These are phyloP conservation scores for Metaphire vulgaris DNA, from an alignment of 1,140 invertebrate genomes.

Conservation along the genomic window DNA sequence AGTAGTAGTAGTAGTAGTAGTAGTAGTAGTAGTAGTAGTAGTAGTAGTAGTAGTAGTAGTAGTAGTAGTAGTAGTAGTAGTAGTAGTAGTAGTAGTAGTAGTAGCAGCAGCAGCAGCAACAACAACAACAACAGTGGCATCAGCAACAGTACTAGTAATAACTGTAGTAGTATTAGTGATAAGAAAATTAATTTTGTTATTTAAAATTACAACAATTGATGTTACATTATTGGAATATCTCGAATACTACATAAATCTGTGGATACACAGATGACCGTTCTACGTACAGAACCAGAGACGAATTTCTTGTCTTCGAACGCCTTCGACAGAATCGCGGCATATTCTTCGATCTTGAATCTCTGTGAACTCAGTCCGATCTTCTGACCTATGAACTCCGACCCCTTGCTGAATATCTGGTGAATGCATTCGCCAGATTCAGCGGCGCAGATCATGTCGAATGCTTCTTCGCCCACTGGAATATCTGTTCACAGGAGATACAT, in stretches of 20 bases:
- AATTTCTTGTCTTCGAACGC: background rate
- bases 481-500: too few relatives aligned
- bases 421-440: background rate
- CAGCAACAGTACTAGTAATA: background rate
- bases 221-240: too few relatives aligned
- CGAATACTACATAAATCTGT: too few relatives aligned
- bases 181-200: too few relatives aligned
- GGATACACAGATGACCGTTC: too few relatives aligned
- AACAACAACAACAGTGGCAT: background rate
- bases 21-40: background rate
- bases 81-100: slow-evolving; percentile 3
- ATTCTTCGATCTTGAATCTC: background rate
- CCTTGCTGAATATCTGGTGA: background rate
- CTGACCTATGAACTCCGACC: background rate
- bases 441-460: background rate
- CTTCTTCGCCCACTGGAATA: background rate
- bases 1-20: slow-evolving; percentile 2
- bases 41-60: slow-evolving; percentile 2
- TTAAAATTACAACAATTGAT: too few relatives aligned
- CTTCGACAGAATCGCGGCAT: background rate
- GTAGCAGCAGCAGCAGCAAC: background rate
- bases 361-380: background rate
- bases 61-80: slow-evolving; percentile 2
- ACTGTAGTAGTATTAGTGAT: background rate
- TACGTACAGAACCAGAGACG: background rate